Evolutionary conservation across 92 coral and sea anemone species (phyloP).

Genomic region (Parazoanthus swiftii): DNA sequence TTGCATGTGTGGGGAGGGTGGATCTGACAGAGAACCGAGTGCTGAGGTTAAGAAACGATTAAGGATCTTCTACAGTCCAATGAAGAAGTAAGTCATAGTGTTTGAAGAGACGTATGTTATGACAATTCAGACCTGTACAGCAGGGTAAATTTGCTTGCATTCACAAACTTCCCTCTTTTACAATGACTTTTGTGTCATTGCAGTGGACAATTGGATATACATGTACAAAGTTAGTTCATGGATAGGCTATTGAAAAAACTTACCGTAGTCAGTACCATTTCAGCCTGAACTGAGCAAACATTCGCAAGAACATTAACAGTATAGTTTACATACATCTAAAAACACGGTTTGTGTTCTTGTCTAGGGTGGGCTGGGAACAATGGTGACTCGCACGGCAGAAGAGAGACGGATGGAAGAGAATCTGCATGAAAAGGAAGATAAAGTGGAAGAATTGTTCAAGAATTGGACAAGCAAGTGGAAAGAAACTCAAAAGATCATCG

Average conservation of each 20-base stretch:
- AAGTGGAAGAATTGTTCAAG: conserved; percentile 91
- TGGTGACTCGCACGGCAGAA: conserved; percentile 78
- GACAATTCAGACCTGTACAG: too few species aligned
- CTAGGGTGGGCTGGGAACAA: conserved; percentile 14
- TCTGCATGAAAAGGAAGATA: conserved; percentile 92
- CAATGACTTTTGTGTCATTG: too few species aligned
- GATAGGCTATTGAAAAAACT: too few species aligned
- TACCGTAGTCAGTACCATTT: too few species aligned
- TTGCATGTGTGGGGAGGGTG: background rate
- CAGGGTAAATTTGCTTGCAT: too few species aligned
- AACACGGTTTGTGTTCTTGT: background rate
- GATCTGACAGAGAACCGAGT: conserved; percentile 57
- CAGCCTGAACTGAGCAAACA: too few species aligned
- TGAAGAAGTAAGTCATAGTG: conserved; percentile 60
- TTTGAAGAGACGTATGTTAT: background rate
- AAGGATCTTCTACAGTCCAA: conserved; percentile 73
- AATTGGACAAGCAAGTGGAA: conserved; percentile 99
- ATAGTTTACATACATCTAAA: background rate
- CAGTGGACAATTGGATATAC: too few species aligned
- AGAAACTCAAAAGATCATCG: conserved; percentile 96
- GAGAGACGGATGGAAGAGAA: conserved; percentile 81
- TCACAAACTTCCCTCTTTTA: too few species aligned
- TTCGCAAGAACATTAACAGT: background rate
- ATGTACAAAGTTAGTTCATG: too few species aligned
- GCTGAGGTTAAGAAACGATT: conserved; percentile 78